These are phyloP conservation scores for Caloenas nicobarica DNA, from an alignment of 2,113 vertebrate species.

Conservation along the genomic window DNA sequence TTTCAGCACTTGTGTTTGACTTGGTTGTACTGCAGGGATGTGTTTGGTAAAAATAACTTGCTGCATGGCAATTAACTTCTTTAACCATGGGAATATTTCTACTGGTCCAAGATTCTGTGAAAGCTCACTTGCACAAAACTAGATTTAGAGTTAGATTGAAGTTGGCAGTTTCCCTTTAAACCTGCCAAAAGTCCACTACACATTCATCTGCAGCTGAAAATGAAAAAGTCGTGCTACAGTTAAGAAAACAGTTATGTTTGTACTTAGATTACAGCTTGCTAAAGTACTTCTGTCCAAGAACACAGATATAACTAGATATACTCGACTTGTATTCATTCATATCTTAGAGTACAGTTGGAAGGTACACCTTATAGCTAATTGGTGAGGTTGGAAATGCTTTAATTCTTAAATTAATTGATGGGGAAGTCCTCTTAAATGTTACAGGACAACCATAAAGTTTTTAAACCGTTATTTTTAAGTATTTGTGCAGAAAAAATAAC, in stretches of 20 bases:
- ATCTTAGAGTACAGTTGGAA: not conserved
- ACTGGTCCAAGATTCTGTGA: not conserved
- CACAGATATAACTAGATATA: not conserved
- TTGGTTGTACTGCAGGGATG: not conserved
- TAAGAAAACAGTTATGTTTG: not conserved
- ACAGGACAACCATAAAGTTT: not conserved
- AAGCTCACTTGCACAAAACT: not conserved
- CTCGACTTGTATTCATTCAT: not conserved
- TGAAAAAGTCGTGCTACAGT: not conserved
- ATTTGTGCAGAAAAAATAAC: not conserved
- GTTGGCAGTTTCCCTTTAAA: not conserved
- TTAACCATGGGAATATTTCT: constrained; percentile 1
- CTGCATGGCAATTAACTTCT: not conserved
- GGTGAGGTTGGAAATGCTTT: not conserved
- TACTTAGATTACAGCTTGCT: not conserved
- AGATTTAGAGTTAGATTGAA: not conserved
- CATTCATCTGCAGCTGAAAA: not conserved
- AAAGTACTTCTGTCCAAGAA: not conserved
- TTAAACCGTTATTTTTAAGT: not conserved
- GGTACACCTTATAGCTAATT: not conserved
- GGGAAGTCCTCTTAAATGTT: not conserved
- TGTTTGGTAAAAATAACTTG: not conserved
- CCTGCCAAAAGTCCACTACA: not conserved
- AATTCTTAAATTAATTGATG: not conserved
- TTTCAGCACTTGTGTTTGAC: not conserved